A percentile compares a stretch with the other conserved stretches of the same genome.
Conservation (phyloP, 2,888 invertebrate genomes). For the Agrochola lota region DNA sequence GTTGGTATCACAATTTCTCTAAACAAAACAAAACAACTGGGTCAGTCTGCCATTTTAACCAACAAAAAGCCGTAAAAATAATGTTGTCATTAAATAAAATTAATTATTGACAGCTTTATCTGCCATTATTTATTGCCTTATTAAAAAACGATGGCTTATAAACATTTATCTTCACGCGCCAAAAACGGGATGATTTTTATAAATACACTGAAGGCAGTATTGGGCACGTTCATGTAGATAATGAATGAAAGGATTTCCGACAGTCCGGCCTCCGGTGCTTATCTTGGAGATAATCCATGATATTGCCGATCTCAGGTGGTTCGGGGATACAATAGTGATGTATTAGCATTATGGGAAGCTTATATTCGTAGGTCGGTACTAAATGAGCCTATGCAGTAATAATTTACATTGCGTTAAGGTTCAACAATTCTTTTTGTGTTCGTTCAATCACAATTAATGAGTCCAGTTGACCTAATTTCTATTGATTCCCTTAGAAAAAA, state of each 20-base stretch:
- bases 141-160: slow-evolving; percentile 47
- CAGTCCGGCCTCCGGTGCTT: slow-evolving; percentile 27
- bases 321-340: slow-evolving; percentile 27
- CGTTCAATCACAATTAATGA: slow-evolving; percentile 22
- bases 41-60: neutral
- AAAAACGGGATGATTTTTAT: slow-evolving; percentile 52
- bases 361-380: neutral
- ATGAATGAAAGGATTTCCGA: slow-evolving; percentile 45
- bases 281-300: slow-evolving; percentile 63
- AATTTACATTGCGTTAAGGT: neutral
- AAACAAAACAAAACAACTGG: neutral
- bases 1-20: neutral
- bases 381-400: neutral
- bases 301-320: slow-evolving; percentile 63
- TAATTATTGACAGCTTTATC: slow-evolving; percentile 34
- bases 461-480: slow-evolving; percentile 24
- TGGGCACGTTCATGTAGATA: slow-evolving; percentile 65
- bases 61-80: neutral
- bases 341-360: slow-evolving; percentile 31
- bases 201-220: slow-evolving; percentile 53
- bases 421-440: slow-evolving; percentile 10
- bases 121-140: slow-evolving; percentile 41
- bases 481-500: slow-evolving; percentile 25
- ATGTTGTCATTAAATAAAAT: slow-evolving; percentile 1
- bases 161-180: slow-evolving; percentile 48